Conservation (phyloP, 1,140 invertebrate genomes). For the Megathymus violae region DNA sequence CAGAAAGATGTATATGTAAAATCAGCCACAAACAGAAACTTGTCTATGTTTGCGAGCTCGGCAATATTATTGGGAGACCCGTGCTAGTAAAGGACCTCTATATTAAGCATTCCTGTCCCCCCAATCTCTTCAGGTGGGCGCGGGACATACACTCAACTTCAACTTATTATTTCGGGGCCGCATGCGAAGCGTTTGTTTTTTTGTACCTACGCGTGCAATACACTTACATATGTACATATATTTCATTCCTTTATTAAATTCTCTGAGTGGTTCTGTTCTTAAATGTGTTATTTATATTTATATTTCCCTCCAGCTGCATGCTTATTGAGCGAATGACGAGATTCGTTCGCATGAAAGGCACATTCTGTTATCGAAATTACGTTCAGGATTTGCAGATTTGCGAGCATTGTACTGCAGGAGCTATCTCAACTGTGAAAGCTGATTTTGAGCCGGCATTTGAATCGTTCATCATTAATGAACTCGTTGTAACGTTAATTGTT, state of each 20-base stretch:
- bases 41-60: conserved; percentile 62
- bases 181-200: conserved; percentile 73
- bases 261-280: conserved; percentile 45
- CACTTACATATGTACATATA: conserved; percentile 62
- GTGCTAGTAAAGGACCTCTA: conserved; percentile 76
- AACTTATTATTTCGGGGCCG: conserved; percentile 76
- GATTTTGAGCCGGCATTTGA: conserved; percentile 59
- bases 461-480: conserved; percentile 76
- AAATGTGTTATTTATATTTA: conserved; percentile 47
- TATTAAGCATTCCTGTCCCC: conserved; percentile 80
- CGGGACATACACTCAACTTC: conserved; percentile 69
- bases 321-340: conserved; percentile 34
- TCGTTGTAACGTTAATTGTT: conserved; percentile 79
- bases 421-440: conserved; percentile 50
- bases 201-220: conserved; percentile 60
- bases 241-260: conserved; percentile 74
- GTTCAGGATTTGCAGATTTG: conserved; percentile 32
- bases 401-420: conserved; percentile 33
- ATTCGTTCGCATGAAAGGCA: conserved; percentile 32
- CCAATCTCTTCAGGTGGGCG: conserved; percentile 76
- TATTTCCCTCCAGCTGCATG: conserved; percentile 30
- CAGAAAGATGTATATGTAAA: conserved; percentile 38
- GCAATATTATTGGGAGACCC: conserved; percentile 72
- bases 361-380: conserved; percentile 34
- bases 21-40: conserved; percentile 55